Evolutionary conservation across 2,888 invertebrate genomes (phyloP).

Genomic region (Myopa testacea): DNA sequence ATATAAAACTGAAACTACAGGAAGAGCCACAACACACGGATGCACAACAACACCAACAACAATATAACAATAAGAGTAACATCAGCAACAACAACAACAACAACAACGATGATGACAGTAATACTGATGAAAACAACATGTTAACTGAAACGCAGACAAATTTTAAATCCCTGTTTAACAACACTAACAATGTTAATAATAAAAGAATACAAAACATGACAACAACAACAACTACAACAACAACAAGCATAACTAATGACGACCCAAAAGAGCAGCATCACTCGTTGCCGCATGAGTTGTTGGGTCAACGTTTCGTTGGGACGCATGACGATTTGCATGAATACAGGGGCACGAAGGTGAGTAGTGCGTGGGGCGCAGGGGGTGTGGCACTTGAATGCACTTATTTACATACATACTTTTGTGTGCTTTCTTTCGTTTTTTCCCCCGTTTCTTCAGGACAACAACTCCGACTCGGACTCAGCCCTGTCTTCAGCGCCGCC

Average conservation of each 20-base stretch:
- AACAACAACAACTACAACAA: constrained; percentile 18
- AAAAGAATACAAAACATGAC: not conserved
- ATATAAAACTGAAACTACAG: constrained; percentile 33
- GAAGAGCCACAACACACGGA: constrained; percentile 2
- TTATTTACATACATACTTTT: not conserved
- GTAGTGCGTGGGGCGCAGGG: not conserved
- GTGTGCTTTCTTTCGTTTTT: not conserved
- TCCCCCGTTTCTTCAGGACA: constrained; percentile 50
- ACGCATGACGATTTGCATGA: constrained; percentile 53
- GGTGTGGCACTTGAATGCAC: not conserved
- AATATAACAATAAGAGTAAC: constrained; percentile 46
- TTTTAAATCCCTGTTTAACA: constrained; percentile 44
- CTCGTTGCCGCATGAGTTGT: constrained; percentile 54
- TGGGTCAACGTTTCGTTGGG: constrained; percentile 54
- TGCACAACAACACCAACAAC: constrained; percentile 35
- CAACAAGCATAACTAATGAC: constrained; percentile 18
- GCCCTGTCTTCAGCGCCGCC: constrained; percentile 78
- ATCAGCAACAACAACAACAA: constrained; percentile 52
- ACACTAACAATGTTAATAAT: constrained; percentile 47
- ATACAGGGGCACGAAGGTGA: constrained; percentile 60
- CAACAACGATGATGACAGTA: constrained; percentile 41
- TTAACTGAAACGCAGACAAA: not conserved
- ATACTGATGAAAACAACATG: constrained; percentile 44
- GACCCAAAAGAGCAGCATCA: constrained; percentile 23
- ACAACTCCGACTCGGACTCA: constrained; percentile 74